Conservation (phyloP, 2,888 invertebrate genomes). For the Conops quadrifasciatus region DNA sequence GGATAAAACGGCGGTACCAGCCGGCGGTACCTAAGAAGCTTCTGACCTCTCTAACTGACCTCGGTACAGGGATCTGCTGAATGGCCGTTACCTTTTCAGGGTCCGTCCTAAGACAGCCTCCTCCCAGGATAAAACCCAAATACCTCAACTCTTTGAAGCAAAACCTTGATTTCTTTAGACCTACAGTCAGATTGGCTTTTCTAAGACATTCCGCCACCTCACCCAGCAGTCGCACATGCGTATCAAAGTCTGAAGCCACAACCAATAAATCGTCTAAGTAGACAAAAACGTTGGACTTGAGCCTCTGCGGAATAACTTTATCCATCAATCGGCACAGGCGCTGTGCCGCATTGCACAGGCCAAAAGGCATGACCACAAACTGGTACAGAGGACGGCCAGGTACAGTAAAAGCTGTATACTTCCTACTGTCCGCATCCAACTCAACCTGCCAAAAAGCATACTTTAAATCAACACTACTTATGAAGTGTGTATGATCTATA, state of each 20-base stretch:
- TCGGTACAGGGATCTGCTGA: too few relatives aligned
- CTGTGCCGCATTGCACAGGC: constrained; percentile 37
- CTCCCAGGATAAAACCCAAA: too few relatives aligned
- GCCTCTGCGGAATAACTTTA: constrained; percentile 40
- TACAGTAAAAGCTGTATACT: too few relatives aligned
- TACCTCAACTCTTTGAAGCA: too few relatives aligned
- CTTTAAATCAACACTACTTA: constrained; percentile 13
- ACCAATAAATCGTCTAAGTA: constrained; percentile 40
- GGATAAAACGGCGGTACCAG: too few relatives aligned
- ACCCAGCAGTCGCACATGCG: constrained; percentile 25
- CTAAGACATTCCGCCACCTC: constrained; percentile 32
- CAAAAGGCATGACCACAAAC: constrained; percentile 21
- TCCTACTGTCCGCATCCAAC: background rate
- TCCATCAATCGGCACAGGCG: constrained; percentile 45
- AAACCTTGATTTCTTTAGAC: too few relatives aligned
- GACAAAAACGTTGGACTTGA: constrained; percentile 37
- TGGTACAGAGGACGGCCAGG: background rate
- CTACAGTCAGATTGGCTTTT: constrained; percentile 32
- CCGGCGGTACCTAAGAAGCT: too few relatives aligned
- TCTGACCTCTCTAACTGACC: too few relatives aligned
- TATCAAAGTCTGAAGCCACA: constrained; percentile 31
- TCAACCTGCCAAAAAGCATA: constrained; percentile 11
- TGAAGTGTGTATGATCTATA: background rate
- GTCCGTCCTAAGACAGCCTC: too few relatives aligned
- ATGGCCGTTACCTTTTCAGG: too few relatives aligned